Evolutionary conservation across 2,113 vertebrate genomes (phyloP).

Genomic region (Myiozetetes cayanensis): DNA sequence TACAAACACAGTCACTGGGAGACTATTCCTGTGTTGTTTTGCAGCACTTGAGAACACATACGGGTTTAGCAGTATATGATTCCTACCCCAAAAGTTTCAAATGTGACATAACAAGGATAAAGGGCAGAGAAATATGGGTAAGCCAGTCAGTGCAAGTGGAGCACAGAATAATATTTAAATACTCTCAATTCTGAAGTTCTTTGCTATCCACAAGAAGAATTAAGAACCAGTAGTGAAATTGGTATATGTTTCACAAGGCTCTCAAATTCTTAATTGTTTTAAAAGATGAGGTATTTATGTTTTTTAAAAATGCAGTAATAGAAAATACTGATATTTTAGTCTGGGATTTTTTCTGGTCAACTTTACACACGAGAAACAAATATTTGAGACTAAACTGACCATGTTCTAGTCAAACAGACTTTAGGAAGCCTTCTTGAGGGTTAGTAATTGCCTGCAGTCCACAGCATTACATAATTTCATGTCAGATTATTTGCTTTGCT

Average conservation of each 20-base stretch:
- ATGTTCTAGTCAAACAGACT: not conserved
- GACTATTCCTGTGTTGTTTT: not conserved
- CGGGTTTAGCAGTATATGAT: not conserved
- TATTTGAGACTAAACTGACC: not conserved
- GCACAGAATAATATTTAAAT: not conserved
- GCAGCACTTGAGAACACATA: not conserved
- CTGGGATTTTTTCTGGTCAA: not conserved
- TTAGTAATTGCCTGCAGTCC: not conserved
- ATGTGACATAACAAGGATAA: not conserved
- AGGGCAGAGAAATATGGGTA: not conserved
- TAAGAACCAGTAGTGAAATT: not conserved
- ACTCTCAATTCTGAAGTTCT: not conserved
- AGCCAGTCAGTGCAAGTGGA: not conserved
- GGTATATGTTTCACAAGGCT: not conserved
- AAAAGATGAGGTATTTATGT: not conserved
- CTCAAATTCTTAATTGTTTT: not conserved
- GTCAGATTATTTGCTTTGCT: not conserved
- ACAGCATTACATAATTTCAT: not conserved
- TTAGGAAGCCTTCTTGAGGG: not conserved
- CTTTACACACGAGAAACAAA: not conserved
- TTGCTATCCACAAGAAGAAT: not conserved
- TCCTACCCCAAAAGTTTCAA: not conserved
- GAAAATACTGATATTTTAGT: not conserved
- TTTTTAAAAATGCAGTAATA: not conserved
- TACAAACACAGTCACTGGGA: not conserved